Evolutionary conservation across 2,113 vertebrate species (phyloP).

Genomic region (Pan troglodytes): NHGRI_mPanTro3-v2.1_pri NC_072401.2:72525501-72526000

Average conservation of each 20-base stretch:
- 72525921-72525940: conserved; percentile 19
- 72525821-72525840: conserved; percentile 15
- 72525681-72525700: neutral
- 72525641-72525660: neutral
- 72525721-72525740: conserved; percentile 23
- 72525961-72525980: conserved; percentile 32
- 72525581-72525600: neutral
- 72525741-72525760: neutral
- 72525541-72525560: neutral
- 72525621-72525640: neutral
- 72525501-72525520: neutral
- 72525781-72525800: neutral
- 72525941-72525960: conserved; percentile 25
- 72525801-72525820: neutral
- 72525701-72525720: neutral
- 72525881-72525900: neutral
- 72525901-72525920: neutral
- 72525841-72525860: neutral
- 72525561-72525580: neutral
- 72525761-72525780: neutral
- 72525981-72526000: neutral
- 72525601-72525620: neutral
- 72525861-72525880: neutral
- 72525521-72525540: neutral
- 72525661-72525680: neutral